Conservation (phyloP, 2,888 invertebrate species). For the Dexiosoma caninum region DNA sequence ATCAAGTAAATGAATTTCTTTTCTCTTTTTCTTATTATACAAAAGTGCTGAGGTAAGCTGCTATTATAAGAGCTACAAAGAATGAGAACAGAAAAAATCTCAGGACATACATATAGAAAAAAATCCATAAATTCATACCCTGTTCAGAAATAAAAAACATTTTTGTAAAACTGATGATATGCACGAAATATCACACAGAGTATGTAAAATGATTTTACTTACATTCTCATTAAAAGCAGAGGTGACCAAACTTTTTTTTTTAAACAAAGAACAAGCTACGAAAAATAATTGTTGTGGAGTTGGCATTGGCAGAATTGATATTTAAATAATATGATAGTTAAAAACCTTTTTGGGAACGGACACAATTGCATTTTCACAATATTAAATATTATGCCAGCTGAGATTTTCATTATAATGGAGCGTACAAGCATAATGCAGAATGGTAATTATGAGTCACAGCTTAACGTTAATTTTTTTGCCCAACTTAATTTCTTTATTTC, state of each 20-base stretch:
- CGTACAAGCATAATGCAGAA: no score
- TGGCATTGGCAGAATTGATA: no score
- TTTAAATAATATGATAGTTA: no score
- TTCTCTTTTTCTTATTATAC: constrained; percentile 20
- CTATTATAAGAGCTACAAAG: constrained; percentile 32
- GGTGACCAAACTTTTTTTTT: constrained; percentile 4
- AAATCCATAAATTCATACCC: background rate
- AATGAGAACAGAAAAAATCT: constrained; percentile 34
- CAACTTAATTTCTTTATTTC: no score
- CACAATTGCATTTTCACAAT: no score
- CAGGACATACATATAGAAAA: constrained; percentile 36
- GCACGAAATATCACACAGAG: constrained; percentile 30
- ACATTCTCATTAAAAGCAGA: constrained; percentile 27
- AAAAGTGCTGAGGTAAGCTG: constrained; percentile 72
- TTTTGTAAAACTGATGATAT: constrained; percentile 53
- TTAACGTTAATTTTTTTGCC: no score
- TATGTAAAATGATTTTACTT: constrained; percentile 40
- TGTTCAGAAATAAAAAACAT: constrained; percentile 17
- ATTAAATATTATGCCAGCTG: no score
- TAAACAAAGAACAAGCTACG: no score
- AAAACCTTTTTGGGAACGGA: no score
- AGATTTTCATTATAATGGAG: no score
- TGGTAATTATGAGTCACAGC: no score
- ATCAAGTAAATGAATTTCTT: constrained; percentile 45
- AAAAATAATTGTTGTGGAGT: no score